phyloP scores from a whole-genome alignment of 1,140 invertebrate species.

The Ptiloglossa arizonensis region DNA sequence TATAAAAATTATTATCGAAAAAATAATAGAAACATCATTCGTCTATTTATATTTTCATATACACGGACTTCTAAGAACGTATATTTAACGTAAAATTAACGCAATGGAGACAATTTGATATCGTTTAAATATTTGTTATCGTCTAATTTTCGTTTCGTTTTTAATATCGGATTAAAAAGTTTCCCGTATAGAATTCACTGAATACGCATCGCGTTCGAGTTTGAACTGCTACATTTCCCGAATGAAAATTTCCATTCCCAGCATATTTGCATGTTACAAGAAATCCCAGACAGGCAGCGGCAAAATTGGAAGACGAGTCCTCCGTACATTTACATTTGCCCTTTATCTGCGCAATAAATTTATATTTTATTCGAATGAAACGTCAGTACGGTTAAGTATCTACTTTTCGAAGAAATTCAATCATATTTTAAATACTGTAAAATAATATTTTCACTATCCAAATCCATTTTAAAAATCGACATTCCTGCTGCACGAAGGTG shows the following conservation, averaged over 20 bases:
- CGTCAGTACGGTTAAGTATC: neutral
- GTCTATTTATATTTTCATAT: too few species aligned
- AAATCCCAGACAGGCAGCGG: neutral
- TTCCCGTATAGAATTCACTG: neutral
- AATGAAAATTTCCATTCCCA: constrained; percentile 14
- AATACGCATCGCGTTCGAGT: neutral
- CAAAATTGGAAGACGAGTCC: constrained; percentile 14
- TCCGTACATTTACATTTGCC: neutral
- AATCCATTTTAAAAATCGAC: constrained; percentile 1
- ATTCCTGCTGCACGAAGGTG: neutral
- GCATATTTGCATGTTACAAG: constrained; percentile 18
- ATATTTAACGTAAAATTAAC: too few species aligned
- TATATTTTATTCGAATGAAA: constrained; percentile 4
- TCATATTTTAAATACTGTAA: too few species aligned
- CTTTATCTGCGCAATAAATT: neutral
- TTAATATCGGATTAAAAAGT: neutral
- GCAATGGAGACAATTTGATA: too few species aligned
- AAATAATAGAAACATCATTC: too few species aligned
- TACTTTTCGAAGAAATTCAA: neutral
- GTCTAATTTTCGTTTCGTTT: neutral
- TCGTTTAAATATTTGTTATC: neutral
- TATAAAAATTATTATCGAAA: too few species aligned
- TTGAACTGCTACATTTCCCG: constrained; percentile 1
- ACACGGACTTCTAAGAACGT: too few species aligned
- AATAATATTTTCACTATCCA: constrained; percentile 6